These are phyloP conservation scores for Capreolus pygargus DNA, from an alignment of 2,113 vertebrate genomes.

Conservation along the genomic window DNA sequence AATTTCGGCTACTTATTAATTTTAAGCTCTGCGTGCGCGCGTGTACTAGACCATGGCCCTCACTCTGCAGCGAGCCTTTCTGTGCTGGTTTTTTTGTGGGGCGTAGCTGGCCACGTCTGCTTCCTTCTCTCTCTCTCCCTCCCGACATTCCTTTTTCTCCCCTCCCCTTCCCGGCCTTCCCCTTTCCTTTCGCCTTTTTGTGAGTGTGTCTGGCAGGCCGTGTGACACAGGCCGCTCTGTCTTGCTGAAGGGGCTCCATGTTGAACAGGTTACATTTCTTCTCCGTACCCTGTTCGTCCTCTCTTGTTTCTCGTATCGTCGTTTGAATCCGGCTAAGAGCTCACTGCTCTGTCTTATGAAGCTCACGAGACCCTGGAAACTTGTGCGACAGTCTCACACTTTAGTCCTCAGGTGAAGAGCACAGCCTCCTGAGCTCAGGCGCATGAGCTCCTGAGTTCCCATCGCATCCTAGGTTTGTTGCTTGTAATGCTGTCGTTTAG, in stretches of 20 bases:
- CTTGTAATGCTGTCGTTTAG: background rate
- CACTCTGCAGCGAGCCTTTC: background rate
- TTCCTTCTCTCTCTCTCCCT: background rate
- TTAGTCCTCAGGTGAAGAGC: background rate
- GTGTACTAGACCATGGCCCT: background rate
- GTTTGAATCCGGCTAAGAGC: background rate
- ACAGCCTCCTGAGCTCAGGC: background rate
- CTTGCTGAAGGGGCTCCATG: background rate
- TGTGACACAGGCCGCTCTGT: background rate
- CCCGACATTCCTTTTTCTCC: rapidly evolving
- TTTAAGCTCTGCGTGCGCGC: background rate
- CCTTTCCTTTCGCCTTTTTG: background rate
- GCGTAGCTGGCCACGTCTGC: background rate
- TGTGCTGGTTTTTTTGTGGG: background rate
- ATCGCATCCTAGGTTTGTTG: background rate
- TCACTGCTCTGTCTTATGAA: background rate
- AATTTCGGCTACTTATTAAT: background rate
- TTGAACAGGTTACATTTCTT: background rate
- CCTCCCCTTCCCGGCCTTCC: rapidly evolving
- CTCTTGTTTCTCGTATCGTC: background rate
- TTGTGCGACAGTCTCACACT: background rate
- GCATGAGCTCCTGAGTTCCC: background rate
- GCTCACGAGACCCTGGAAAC: background rate
- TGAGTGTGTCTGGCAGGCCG: background rate
- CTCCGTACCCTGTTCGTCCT: background rate